Percentiles rank a stretch among this genome's conserved stretches.
Conservation (phyloP, 2,113 vertebrate species). For the Cettia cetti region DNA sequence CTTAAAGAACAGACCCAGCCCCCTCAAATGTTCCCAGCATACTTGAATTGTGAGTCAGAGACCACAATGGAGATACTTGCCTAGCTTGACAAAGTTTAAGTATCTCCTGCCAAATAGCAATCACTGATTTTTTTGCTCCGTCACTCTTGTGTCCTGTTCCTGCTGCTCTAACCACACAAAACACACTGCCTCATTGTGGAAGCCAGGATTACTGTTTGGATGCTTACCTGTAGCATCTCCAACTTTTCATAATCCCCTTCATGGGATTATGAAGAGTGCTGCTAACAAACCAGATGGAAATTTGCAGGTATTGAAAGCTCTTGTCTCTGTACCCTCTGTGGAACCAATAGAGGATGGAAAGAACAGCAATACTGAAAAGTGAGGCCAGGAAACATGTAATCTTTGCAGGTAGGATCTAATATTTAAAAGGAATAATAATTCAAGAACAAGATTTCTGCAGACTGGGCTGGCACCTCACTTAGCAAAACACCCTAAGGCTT, state of each 20-base stretch:
- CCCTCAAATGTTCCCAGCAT: slow-evolving; percentile 51
- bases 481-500: background rate
- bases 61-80: slow-evolving; percentile 44
- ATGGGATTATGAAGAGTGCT: background rate
- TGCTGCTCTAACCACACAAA: background rate
- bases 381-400: slow-evolving; percentile 6
- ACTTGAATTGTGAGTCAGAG: slow-evolving; percentile 52
- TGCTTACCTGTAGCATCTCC: background rate
- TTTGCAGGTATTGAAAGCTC: background rate
- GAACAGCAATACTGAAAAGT: background rate
- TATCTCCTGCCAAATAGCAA: slow-evolving; percentile 23
- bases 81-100: slow-evolving; percentile 1
- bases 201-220: background rate
- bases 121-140: slow-evolving; percentile 14
- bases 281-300: background rate
- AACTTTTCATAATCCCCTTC: background rate
- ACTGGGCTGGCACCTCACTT: background rate
- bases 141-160: background rate
- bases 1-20: slow-evolving; percentile 37
- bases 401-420: background rate
- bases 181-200: background rate
- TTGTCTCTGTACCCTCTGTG: background rate
- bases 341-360: slow-evolving; percentile 3
- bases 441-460: background rate
- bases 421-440: background rate